Conservation (phyloP, 2,797 vertebrate genomes). For the Coracias cyanogaster region DNA sequence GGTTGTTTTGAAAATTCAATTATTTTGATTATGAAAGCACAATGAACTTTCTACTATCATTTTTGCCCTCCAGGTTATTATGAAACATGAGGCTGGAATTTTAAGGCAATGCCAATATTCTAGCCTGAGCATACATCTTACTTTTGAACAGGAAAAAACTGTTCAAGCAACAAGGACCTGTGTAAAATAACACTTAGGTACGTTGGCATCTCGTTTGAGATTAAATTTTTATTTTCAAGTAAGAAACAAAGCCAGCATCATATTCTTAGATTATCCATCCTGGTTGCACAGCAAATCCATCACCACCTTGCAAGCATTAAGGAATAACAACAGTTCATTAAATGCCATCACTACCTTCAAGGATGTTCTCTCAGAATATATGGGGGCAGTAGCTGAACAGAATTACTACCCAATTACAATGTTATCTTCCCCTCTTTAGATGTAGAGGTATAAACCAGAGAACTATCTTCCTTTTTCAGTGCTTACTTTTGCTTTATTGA, state of each 20-base stretch:
- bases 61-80: background rate
- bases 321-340: background rate
- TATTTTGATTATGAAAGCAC: background rate
- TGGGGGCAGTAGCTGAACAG: background rate
- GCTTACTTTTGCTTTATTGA: conserved; percentile 18
- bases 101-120: background rate
- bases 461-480: background rate
- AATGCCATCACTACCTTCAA: background rate
- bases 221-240: background rate
- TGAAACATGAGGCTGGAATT: background rate
- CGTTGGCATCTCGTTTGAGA: background rate
- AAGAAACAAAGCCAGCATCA: background rate
- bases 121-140: background rate
- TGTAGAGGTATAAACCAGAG: background rate
- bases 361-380: background rate
- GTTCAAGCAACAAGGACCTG: background rate
- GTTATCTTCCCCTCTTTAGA: background rate
- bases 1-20: background rate
- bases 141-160: conserved; percentile 6
- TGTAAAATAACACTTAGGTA: background rate
- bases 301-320: background rate
- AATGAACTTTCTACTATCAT: background rate
- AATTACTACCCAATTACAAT: background rate
- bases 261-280: background rate
- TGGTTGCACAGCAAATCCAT: background rate